Evolutionary conservation across 2,113 vertebrate species (phyloP).

Genomic region (Amphiprion percula): DNA sequence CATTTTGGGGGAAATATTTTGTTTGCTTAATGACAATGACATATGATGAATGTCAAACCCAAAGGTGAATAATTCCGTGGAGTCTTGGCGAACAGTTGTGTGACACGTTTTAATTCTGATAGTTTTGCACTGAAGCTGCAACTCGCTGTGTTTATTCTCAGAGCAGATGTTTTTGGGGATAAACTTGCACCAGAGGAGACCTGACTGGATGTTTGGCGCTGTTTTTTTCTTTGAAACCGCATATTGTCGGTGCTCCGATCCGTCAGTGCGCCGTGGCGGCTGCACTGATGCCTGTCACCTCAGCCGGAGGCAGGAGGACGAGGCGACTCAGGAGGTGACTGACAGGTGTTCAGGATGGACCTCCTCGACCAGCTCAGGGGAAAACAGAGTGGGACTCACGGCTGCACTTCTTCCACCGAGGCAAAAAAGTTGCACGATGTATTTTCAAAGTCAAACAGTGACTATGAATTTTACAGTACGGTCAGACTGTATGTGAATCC

Average conservation of each 20-base stretch:
- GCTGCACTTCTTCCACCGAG: neutral
- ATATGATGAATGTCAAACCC: too few relatives aligned
- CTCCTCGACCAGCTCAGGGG: constrained; percentile 11
- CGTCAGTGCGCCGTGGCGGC: neutral
- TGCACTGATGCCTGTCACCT: constrained; percentile 17
- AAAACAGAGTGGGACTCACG: neutral
- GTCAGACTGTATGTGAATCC: constrained; percentile 28
- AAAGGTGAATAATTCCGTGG: too few relatives aligned
- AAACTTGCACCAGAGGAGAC: constrained; percentile 16
- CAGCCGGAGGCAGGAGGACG: constrained; percentile 16
- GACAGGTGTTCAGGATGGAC: constrained; percentile 6
- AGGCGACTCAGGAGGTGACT: constrained; percentile 20
- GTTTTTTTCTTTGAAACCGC: neutral
- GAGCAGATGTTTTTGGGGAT: neutral
- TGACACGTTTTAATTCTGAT: neutral
- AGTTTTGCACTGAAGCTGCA: neutral
- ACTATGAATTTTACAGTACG: constrained; percentile 28
- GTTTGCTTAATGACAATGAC: too few relatives aligned
- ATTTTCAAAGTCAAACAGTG: constrained; percentile 29
- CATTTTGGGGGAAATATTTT: too few relatives aligned
- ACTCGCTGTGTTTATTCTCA: neutral
- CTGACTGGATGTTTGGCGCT: neutral
- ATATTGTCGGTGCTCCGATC: neutral
- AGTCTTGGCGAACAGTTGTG: neutral
- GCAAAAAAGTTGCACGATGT: neutral